phyloP scores from a whole-genome alignment of 2,888 invertebrate species.

The Pseudolycoriella hygida region DNA sequence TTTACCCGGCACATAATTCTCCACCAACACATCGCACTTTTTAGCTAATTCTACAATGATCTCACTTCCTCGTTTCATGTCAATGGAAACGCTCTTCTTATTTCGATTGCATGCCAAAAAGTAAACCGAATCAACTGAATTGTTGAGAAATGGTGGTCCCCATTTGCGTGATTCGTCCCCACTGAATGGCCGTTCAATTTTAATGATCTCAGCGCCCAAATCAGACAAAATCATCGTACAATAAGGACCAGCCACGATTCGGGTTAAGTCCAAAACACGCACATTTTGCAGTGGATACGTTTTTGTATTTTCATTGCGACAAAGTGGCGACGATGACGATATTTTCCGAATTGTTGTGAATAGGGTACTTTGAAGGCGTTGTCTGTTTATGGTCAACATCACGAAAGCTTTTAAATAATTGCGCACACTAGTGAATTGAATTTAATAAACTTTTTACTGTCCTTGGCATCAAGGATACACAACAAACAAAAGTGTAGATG shows the following conservation, averaged over 20 bases:
- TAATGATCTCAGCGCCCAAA: constrained; percentile 81
- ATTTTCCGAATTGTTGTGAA: no score
- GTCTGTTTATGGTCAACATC: no score
- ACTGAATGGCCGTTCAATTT: constrained; percentile 67
- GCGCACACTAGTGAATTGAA: no score
- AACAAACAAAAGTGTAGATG: no score
- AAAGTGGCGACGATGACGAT: no score
- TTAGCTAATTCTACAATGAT: constrained; percentile 53
- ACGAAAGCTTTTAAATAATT: no score
- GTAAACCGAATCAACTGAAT: constrained; percentile 55
- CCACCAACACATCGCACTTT: constrained; percentile 74
- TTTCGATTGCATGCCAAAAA: constrained; percentile 83
- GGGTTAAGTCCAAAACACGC: constrained; percentile 59
- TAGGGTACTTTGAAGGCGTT: no score
- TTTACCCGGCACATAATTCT: constrained; percentile 90
- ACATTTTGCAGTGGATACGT: constrained; percentile 45
- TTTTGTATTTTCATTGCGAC: neutral
- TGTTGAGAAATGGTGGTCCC: constrained; percentile 75
- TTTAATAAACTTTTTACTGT: no score
- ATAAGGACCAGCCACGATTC: constrained; percentile 86
- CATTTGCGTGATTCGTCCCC: constrained; percentile 84
- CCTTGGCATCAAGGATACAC: no score
- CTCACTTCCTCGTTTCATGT: constrained; percentile 57
- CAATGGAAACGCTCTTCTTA: constrained; percentile 79
- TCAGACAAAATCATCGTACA: constrained; percentile 89